phyloP scores from a whole-genome alignment of 2,797 vertebrate species.

The Strix occidentalis region DNA sequence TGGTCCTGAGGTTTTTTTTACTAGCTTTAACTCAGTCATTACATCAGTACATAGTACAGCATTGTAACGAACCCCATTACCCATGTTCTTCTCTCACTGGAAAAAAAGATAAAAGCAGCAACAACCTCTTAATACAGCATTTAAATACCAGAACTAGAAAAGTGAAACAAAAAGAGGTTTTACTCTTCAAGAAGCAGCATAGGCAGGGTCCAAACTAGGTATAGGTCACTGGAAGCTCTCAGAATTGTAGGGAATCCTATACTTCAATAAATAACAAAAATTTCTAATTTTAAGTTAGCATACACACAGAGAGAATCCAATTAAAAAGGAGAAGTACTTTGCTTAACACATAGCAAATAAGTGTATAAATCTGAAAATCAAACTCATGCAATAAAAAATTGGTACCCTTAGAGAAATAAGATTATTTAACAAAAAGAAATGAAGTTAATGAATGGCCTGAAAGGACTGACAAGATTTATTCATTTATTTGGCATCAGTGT shows the following conservation, averaged over 20 bases:
- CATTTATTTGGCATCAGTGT: neutral
- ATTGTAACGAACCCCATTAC: accelerated
- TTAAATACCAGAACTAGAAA: neutral
- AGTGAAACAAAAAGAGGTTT: neutral
- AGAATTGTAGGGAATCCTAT: neutral
- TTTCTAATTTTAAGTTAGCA: neutral
- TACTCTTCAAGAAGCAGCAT: neutral
- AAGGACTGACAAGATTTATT: neutral
- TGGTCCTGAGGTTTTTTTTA: neutral
- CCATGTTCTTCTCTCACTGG: neutral
- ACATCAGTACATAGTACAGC: neutral
- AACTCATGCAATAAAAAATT: accelerated
- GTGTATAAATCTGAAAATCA: neutral
- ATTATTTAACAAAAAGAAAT: neutral
- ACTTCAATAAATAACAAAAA: neutral
- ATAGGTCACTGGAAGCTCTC: neutral
- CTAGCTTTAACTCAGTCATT: neutral
- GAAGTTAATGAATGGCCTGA: neutral
- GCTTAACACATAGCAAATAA: neutral
- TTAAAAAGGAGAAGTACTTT: neutral
- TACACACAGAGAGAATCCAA: neutral
- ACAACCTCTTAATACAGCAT: neutral
- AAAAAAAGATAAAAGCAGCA: neutral
- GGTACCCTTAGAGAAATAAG: neutral
- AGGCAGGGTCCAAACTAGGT: neutral